Conservation (phyloP, 2,797 vertebrate genomes). For the Mycteria americana region DNA sequence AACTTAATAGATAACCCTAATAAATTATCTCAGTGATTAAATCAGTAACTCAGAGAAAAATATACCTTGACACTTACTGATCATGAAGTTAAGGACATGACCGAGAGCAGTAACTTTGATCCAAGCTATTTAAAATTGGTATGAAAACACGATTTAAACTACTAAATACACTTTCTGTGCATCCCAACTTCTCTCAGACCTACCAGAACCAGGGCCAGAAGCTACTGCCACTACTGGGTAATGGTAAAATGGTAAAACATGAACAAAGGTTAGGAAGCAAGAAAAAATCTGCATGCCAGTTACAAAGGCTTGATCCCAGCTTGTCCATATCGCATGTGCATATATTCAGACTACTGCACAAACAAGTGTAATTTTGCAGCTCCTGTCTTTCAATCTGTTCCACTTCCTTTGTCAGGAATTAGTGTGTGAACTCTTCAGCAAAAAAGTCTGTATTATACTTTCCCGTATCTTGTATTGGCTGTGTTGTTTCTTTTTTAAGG, state of each 20-base stretch:
- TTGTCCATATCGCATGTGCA: not conserved
- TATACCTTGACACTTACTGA: not conserved
- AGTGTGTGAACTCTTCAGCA: not conserved
- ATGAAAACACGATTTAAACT: not conserved
- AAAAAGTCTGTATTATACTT: not conserved
- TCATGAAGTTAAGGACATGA: not conserved
- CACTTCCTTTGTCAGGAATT: not conserved
- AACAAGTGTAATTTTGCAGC: not conserved
- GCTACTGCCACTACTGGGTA: not conserved
- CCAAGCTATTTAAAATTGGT: not conserved
- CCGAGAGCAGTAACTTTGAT: not conserved
- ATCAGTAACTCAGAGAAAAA: not conserved
- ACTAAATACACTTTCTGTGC: not conserved
- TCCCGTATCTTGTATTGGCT: not conserved
- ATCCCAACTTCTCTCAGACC: not conserved
- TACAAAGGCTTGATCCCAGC: not conserved
- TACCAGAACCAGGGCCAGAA: not conserved
- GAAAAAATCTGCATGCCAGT: not conserved
- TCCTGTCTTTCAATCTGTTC: not conserved
- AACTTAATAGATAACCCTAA: not conserved
- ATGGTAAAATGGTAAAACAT: not conserved
- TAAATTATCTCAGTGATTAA: not conserved
- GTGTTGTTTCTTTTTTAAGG: not conserved
- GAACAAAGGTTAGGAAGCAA: not conserved
- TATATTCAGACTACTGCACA: not conserved